phyloP scores from a whole-genome alignment of 2,797 vertebrate genomes.

The Sitta carolinensis region DNA sequence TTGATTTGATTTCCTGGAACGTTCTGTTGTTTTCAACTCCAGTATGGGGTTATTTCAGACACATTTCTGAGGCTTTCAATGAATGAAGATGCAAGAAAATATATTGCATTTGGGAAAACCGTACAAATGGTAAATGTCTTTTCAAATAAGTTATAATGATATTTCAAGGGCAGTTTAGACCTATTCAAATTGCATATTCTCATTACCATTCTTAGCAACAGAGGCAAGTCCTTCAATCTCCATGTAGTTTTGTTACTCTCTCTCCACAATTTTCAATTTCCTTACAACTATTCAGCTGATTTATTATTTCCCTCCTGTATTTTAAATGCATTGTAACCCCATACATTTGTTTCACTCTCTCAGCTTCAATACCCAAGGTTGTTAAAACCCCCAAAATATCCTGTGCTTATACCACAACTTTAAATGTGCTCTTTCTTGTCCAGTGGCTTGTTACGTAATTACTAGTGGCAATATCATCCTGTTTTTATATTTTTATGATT shows the following conservation, averaged over 20 bases:
- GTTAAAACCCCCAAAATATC: constrained; percentile 59
- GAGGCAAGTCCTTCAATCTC: constrained; percentile 31
- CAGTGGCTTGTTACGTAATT: constrained; percentile 65
- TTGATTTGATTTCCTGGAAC: constrained; percentile 45
- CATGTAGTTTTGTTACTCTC: constrained; percentile 66
- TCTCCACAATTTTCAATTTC: constrained; percentile 70
- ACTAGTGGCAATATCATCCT: constrained; percentile 46
- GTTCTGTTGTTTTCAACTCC: constrained; percentile 41
- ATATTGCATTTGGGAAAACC: constrained; percentile 38
- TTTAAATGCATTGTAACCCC: constrained; percentile 67
- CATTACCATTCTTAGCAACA: constrained; percentile 68
- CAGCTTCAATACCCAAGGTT: constrained; percentile 59
- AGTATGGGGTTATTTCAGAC: constrained; percentile 39
- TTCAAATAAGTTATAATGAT: constrained; percentile 71
- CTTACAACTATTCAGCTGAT: constrained; percentile 66
- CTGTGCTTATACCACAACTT: constrained; percentile 58
- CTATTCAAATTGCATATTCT: constrained; percentile 57
- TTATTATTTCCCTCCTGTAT: constrained; percentile 68
- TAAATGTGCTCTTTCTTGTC: constrained; percentile 69
- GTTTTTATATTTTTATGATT: constrained; percentile 73
- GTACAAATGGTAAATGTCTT: constrained; percentile 45
- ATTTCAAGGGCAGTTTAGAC: constrained; percentile 69
- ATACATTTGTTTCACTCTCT: constrained; percentile 69
- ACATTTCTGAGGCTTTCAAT: constrained; percentile 18
- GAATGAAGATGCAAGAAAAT: constrained; percentile 46